Conservation (phyloP, 2,888 invertebrate species). For the Panopea generosa region DNA sequence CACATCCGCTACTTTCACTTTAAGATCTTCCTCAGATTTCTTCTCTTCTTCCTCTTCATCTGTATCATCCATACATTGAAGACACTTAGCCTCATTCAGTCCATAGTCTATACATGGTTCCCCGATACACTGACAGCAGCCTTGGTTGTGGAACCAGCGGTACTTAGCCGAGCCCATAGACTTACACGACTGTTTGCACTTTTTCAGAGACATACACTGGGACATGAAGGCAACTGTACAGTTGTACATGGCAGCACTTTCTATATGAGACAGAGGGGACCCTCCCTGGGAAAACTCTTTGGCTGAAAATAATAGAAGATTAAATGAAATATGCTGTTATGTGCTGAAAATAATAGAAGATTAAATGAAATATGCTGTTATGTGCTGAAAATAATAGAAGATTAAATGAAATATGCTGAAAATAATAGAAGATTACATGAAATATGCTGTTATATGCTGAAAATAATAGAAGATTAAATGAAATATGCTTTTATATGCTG, state of each 20-base stretch:
- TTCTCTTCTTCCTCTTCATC: conserved; percentile 17
- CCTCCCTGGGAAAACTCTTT: conserved; percentile 10
- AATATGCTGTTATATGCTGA: too few species aligned
- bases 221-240: conserved; percentile 97
- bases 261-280: conserved; percentile 15
- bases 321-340: too few species aligned
- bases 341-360: too few species aligned
- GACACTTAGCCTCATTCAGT: conserved; percentile 78
- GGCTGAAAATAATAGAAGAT: conserved; percentile 5
- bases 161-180: conserved; percentile 93
- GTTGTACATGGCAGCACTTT: conserved; percentile 86
- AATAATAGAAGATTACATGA: too few species aligned
- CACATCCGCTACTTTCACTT: too few species aligned
- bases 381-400: too few species aligned
- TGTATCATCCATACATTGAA: conserved; percentile 40
- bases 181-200: conserved; percentile 92
- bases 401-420: too few species aligned
- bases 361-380: too few species aligned
- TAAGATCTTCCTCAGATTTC: too few species aligned
- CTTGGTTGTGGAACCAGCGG: conserved; percentile 96
- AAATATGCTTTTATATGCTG: too few species aligned
- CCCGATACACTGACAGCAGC: conserved; percentile 97
- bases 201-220: conserved; percentile 94
- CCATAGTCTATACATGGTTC: conserved; percentile 95
- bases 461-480: too few species aligned